Base-by-base conservation (phyloP, 2,113 vertebrate species). In the Oncorhynchus masou region DNA sequence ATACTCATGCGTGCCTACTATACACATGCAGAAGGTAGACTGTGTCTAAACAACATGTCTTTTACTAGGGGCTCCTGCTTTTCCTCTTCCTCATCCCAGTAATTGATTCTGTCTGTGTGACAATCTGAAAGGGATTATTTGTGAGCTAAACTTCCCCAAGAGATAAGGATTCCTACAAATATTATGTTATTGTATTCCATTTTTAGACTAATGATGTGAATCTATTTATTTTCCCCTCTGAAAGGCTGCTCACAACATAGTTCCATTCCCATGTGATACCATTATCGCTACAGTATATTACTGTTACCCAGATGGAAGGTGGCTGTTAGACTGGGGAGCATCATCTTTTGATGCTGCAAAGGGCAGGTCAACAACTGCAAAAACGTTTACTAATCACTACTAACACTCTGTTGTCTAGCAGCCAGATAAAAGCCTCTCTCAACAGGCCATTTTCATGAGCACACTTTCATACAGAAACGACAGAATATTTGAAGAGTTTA, bases 71-170 rank as follows among this genome's bases (percentile, higher is more conserved):
- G 59, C 19, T 62, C 9, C 19, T 59, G 29, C 3, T 31, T 25
- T 69, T 15, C 57, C 34, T 48, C 12, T 65, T 39, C 34, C 22
- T 60, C 48, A 5, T 68, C 39, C 51, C 45, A 9, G 39, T 79
- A 82, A 82, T 81, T 82, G 68, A 79, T 77, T 79, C 57, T 29
- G 75, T 74, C 71, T 77, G 54, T 77, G 69, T 66, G 76, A 73
- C 59, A 59, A 48, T 67, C 24, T 78, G 65, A 75, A 79, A 76
- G 29, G 76, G 75, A 77, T 76, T 79, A 76, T 81, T 83, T 77
- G 54, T 20, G 24, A 73, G 57, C 20, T 68, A 70, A 73, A 79
- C n/a, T 74, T 68, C 77, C 73, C 74, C 45, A 68, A 73, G 77
- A 72, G 68, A 59, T 48, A 73, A 73, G 25, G 67, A 65, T 71